Conservation (phyloP, 1,140 invertebrate species). For the Drosophila fuyamai region DNA sequence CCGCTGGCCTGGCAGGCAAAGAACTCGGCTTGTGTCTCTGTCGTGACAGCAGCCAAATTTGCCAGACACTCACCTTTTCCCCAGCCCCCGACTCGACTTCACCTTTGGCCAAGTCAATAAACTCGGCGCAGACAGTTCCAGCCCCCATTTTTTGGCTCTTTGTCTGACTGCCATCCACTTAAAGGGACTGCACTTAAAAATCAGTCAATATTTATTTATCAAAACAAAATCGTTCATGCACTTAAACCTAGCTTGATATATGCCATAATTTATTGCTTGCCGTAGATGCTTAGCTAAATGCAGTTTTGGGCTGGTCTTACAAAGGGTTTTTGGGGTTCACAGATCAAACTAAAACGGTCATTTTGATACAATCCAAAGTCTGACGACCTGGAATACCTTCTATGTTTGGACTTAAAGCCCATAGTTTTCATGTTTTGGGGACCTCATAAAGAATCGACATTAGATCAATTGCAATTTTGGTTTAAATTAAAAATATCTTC, state of each 20-base stretch:
- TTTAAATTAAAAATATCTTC: no score
- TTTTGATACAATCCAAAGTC: neutral
- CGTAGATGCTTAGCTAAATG: constrained; percentile 37
- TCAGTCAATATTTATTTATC: constrained; percentile 75
- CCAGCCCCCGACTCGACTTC: neutral
- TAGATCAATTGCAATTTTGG: no score
- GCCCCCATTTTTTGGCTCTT: constrained; percentile 14
- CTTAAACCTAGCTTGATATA: constrained; percentile 55
- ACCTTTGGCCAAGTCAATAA: constrained; percentile 49
- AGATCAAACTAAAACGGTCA: constrained; percentile 9
- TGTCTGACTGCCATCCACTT: constrained; percentile 9
- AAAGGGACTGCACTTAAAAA: constrained; percentile 43
- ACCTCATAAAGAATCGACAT: no score
- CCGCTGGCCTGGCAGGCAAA: constrained; percentile 43
- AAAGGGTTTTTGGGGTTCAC: no score
- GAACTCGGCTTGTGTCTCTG: constrained; percentile 13
- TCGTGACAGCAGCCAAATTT: constrained; percentile 45
- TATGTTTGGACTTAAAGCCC: neutral
- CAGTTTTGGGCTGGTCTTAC: constrained; percentile 24
- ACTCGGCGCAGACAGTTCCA: constrained; percentile 20
- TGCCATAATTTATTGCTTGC: constrained; percentile 47
- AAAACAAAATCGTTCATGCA: constrained; percentile 70
- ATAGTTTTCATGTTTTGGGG: no score
- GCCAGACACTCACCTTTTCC: constrained; percentile 27
- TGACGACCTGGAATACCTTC: neutral